A percentile compares a stretch with the other conserved stretches of the same genome.
phyloP scores from a whole-genome alignment of 2,113 vertebrate genomes.

The Mustela nigripes region DNA sequence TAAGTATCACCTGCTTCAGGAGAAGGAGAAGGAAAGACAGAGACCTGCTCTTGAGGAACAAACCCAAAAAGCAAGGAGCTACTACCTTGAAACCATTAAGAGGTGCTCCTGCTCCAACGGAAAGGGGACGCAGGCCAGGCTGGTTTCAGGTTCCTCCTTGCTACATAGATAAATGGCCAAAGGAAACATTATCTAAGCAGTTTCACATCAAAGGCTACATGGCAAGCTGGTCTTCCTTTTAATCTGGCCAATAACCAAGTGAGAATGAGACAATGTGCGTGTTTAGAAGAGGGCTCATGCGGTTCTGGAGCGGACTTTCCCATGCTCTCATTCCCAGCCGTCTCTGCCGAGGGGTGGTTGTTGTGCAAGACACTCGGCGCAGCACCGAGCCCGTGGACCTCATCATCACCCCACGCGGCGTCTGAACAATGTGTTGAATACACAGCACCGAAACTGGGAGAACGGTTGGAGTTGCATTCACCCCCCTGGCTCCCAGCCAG shows the following conservation, averaged over 20 bases:
- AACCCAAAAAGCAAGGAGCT: not conserved
- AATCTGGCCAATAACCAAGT: slow-evolving; percentile 85
- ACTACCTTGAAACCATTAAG: not conserved
- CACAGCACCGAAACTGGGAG: not conserved
- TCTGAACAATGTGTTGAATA: not conserved
- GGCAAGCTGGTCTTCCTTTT: slow-evolving; percentile 83
- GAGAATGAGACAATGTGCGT: slow-evolving; percentile 83
- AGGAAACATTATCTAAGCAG: slow-evolving; percentile 88
- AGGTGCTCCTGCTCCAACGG: slow-evolving; percentile 53
- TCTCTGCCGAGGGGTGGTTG: slow-evolving; percentile 84
- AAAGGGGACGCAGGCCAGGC: not conserved
- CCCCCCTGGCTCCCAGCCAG: not conserved
- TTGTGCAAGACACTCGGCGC: slow-evolving; percentile 75
- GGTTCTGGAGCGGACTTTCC: slow-evolving; percentile 83
- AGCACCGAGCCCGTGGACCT: slow-evolving; percentile 77
- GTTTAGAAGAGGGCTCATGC: slow-evolving; percentile 84
- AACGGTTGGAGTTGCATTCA: not conserved
- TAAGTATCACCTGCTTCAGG: slow-evolving; percentile 52
- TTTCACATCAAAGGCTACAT: slow-evolving; percentile 88
- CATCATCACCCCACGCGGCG: slow-evolving; percentile 43
- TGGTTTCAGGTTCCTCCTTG: slow-evolving; percentile 74
- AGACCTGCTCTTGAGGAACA: slow-evolving; percentile 67
- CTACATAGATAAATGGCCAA: slow-evolving; percentile 87
- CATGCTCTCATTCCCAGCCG: slow-evolving; percentile 78
- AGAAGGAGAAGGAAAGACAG: not conserved